Evolutionary conservation across 2,888 invertebrate genomes (phyloP), one percentile per base, ranked within the genome.

Genomic region (Drosophila mulleri): DNA sequence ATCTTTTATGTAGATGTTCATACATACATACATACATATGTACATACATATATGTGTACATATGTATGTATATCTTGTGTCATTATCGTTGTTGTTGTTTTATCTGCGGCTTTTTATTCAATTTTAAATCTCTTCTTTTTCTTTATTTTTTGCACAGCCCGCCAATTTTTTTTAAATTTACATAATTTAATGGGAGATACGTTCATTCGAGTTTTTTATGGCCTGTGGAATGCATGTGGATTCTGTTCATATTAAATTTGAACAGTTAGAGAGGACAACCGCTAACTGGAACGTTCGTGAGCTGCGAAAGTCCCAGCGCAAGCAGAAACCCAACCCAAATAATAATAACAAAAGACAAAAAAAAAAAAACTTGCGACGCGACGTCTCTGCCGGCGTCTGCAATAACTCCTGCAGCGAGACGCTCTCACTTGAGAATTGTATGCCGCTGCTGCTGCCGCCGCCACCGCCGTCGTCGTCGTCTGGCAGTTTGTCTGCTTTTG

Each of bases 401-500:
- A 64, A 72, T 70, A 78, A 73, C 78, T 81, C 82, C 73, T 72
- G 73, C 78, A 66, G 65, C 29, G 66, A 39, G 73, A 60, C 64
- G 75, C 75, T 61, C 67, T 74, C 75, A 68, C 60, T 74, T 74
- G 66, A 75, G 75, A 75, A 76, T 66, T 71, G 77, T 60, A 44
- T 59, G 60, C 52, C 37, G 56, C 47, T 11, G 44, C 26, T 52
- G 48, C 39, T 18, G 48, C 16, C 48, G 23, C 1, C n/a, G 32
- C 7, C 29, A 48, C 16, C 54, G 64, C 1, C 18, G 45, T 0
- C 41, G 61, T 5, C 23, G 42, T 1, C 32, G 80, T 80, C 79
- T 81, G 82, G 78, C 89, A 59, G 82, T 82, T 78, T 79, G 82
- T 68, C 79, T 78, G 87, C 89, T 89, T 84, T 83, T 87, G 89